Conservation (phyloP, 2,888 invertebrate genomes). For the Aquatica leii region DNA sequence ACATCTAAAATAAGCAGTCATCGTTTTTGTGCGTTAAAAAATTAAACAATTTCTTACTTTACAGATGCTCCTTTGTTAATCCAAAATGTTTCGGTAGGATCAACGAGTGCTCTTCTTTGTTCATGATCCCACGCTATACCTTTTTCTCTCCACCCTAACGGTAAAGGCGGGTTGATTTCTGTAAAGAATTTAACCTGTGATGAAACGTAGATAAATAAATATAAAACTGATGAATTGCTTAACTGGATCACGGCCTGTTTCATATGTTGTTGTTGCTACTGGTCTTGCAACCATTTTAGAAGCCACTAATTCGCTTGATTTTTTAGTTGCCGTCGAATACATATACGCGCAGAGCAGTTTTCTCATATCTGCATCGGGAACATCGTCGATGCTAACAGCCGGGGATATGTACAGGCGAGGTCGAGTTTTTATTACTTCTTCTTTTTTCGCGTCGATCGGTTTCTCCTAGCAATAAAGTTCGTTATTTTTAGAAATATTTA, state of each 20-base stretch:
- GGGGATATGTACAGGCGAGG: conserved; percentile 56
- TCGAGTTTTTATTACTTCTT: conserved; percentile 52
- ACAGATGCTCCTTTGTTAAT: conserved; percentile 49
- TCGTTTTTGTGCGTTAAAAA: too few relatives aligned
- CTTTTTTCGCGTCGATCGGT: conserved; percentile 37
- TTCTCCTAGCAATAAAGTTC: conserved; percentile 17
- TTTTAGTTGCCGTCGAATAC: conserved; percentile 56
- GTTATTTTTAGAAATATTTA: neutral
- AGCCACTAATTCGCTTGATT: conserved; percentile 52
- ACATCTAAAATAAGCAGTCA: conserved; percentile 47
- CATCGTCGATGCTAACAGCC: conserved; percentile 57
- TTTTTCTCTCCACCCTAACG: conserved; percentile 43
- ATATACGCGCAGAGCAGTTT: conserved; percentile 51
- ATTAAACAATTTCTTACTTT: too few relatives aligned
- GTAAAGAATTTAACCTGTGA: conserved; percentile 22
- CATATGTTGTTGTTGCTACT: conserved; percentile 8
- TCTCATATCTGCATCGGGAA: conserved; percentile 55
- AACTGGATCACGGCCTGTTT: conserved; percentile 18
- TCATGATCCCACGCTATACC: conserved; percentile 55
- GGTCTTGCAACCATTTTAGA: neutral
- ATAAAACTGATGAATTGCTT: too few relatives aligned
- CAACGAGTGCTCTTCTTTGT: conserved; percentile 53
- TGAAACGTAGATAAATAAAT: neutral
- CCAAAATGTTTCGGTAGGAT: conserved; percentile 55
- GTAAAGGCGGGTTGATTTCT: conserved; percentile 42